Evolutionary conservation across 2,797 vertebrate species (phyloP).

Genomic region (Halcyon badia): DNA sequence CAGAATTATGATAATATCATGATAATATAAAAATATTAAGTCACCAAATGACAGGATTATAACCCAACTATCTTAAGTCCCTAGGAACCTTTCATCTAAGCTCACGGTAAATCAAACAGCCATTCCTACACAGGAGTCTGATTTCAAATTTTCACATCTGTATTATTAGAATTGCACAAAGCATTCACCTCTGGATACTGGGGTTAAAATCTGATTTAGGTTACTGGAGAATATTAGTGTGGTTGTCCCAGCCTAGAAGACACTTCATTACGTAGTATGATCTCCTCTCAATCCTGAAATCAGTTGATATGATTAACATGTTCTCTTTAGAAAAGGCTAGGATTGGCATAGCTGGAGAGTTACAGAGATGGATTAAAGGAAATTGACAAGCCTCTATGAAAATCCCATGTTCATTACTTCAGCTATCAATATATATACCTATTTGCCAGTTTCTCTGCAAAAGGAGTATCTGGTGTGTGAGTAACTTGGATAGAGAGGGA

Average conservation of each 20-base stretch:
- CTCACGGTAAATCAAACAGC: constrained; percentile 78
- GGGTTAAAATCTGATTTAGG: constrained; percentile 78
- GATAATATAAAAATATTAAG: constrained; percentile 83
- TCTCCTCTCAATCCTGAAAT: background rate
- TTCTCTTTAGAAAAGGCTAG: constrained; percentile 1
- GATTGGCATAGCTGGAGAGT: background rate
- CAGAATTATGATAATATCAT: constrained; percentile 82
- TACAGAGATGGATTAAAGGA: background rate
- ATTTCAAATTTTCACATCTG: constrained; percentile 80
- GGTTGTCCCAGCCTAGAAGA: background rate
- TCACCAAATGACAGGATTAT: constrained; percentile 83
- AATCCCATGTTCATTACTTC: background rate
- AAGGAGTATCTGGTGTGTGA: background rate
- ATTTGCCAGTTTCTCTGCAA: background rate
- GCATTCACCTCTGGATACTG: constrained; percentile 65
- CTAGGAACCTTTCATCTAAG: constrained; percentile 72
- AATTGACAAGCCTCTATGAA: background rate
- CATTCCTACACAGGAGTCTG: constrained; percentile 62
- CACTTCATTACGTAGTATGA: constrained; percentile 16
- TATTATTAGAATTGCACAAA: constrained; percentile 75
- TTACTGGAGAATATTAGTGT: constrained; percentile 37
- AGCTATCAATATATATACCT: background rate
- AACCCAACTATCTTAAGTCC: constrained; percentile 72
- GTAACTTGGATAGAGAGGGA: background rate
- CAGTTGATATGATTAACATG: background rate